Evolutionary conservation across 1,140 invertebrate species (phyloP).

Genomic region (Hypsibius dujardini): DNA sequence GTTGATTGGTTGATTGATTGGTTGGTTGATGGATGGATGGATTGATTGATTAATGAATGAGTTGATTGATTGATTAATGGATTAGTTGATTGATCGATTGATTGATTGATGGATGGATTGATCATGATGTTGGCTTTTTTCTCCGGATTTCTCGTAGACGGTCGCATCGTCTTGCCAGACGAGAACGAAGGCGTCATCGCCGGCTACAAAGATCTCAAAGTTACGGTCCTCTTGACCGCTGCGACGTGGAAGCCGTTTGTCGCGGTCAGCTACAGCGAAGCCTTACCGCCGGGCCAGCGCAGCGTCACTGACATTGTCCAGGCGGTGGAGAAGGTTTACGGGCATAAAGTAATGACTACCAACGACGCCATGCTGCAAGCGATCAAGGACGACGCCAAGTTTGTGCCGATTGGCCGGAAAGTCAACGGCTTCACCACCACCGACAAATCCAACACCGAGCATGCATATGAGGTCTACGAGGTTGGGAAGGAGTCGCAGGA

Average conservation of each 20-base stretch:
- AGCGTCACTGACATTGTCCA: neutral
- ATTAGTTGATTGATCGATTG: too few relatives aligned
- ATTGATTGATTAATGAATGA: too few relatives aligned
- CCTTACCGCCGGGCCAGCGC: slow-evolving; percentile 1
- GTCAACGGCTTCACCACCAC: too few relatives aligned
- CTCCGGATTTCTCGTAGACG: neutral
- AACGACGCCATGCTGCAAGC: neutral
- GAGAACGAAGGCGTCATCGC: neutral
- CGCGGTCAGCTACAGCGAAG: neutral
- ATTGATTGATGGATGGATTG: neutral
- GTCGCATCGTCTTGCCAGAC: neutral
- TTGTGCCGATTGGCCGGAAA: neutral
- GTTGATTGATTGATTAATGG: too few relatives aligned
- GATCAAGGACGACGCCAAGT: neutral
- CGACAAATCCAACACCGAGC: too few relatives aligned
- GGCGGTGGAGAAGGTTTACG: neutral
- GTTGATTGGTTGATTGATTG: too few relatives aligned
- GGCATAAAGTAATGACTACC: neutral
- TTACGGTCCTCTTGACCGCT: neutral
- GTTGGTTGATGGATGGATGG: too few relatives aligned
- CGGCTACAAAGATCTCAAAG: neutral
- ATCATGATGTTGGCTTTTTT: neutral
- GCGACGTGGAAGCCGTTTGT: neutral
- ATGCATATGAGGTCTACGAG: too few relatives aligned
- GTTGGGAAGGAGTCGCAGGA: neutral